phyloP scores from a whole-genome alignment of 2,888 invertebrate genomes.

The Melieria picta region DNA sequence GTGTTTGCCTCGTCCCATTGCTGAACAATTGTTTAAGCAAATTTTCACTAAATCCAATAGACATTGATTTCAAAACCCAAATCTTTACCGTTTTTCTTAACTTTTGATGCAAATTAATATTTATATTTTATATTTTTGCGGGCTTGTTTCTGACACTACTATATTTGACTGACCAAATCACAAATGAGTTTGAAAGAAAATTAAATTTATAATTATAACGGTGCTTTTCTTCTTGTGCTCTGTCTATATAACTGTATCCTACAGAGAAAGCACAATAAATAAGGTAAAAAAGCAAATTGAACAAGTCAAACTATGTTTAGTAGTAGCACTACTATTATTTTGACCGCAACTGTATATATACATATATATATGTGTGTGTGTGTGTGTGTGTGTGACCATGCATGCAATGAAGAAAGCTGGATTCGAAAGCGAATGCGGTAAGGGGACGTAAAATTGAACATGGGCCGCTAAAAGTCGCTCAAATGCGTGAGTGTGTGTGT shows the following conservation, averaged over 20 bases:
- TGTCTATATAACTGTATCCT: no score
- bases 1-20: neutral
- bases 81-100: conserved; percentile 1
- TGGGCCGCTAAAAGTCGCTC: neutral
- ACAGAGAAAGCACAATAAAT: no score
- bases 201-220: neutral
- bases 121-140: conserved; percentile 1
- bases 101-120: neutral
- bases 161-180: conserved; percentile 4
- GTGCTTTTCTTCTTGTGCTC: neutral
- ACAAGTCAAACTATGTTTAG: no score
- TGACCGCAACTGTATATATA: no score
- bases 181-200: neutral
- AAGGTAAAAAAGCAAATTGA: no score
- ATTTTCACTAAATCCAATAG: neutral
- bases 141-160: neutral
- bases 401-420: no score
- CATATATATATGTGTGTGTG: neutral
- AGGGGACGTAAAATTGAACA: no score
- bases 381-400: neutral
- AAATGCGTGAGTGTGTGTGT: neutral
- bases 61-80: neutral
- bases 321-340: no score
- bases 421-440: no score
- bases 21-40: neutral